Percentiles rank a stretch among this genome's conserved stretches.
These are phyloP conservation scores for Aldrovandia affinis DNA, from an alignment of 2,797 vertebrate genomes.

Conservation along the genomic window DNA sequence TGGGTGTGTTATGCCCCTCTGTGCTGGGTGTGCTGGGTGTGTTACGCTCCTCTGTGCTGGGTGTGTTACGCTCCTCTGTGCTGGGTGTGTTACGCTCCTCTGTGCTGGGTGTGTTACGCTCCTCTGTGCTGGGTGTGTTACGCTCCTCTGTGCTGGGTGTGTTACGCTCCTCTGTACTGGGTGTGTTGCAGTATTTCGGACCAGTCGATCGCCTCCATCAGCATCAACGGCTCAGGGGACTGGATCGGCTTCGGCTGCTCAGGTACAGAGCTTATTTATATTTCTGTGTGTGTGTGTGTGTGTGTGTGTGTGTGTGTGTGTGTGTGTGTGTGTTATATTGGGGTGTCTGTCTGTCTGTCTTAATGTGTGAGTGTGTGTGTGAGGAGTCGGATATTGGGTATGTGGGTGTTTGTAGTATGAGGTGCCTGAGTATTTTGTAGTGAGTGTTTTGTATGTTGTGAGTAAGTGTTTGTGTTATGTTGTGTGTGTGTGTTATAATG, in stretches of 20 bases:
- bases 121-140: background rate
- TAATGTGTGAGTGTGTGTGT: background rate
- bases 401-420: background rate
- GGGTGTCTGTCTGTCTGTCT: background rate
- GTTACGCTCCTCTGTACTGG: no score
- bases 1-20: no score
- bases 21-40: background rate
- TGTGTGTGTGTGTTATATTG: background rate
- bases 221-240: slow-evolving; percentile 88
- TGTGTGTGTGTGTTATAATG: background rate
- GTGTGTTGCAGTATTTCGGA: slow-evolving; percentile 90
- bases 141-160: no score
- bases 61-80: background rate
- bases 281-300: background rate
- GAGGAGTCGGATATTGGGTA: background rate
- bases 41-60: no score
- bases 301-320: background rate
- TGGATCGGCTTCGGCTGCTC: slow-evolving; percentile 96
- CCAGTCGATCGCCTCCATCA: slow-evolving; percentile 83
- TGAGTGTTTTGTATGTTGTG: background rate
- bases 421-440: background rate
- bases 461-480: background rate
- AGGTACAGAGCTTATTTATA: slow-evolving; percentile 74
- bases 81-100: background rate
- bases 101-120: no score